Conservation (phyloP, 2,797 vertebrate species). For the Paedocypris micromegethes region DNA sequence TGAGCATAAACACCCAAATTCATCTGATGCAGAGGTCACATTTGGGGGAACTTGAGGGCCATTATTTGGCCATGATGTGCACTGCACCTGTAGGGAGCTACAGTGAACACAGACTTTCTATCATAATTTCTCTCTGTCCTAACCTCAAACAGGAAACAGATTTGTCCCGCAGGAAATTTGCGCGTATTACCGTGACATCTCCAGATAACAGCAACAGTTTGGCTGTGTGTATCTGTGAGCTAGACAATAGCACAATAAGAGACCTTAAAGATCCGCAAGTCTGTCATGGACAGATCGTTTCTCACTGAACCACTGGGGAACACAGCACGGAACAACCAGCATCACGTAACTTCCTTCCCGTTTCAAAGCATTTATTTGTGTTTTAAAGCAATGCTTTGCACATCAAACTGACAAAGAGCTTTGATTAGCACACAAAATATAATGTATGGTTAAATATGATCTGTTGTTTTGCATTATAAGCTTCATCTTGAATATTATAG, state of each 20-base stretch:
- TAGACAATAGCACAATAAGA: conserved; percentile 25
- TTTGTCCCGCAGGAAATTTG: conserved; percentile 56
- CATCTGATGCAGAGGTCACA: conserved; percentile 63
- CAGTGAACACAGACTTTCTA: conserved; percentile 33
- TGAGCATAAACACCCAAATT: conserved; percentile 55
- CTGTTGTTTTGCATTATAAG: no score
- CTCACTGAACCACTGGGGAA: conserved; percentile 21
- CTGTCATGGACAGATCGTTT: conserved; percentile 33
- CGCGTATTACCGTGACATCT: conserved; percentile 42
- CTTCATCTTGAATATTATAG: no score
- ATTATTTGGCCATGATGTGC: conserved; percentile 68
- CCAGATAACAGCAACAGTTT: conserved; percentile 53
- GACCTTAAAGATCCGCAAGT: conserved; percentile 34
- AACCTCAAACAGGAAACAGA: conserved; percentile 57
- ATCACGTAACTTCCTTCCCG: no score
- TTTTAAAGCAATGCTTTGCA: no score
- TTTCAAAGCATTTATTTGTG: no score
- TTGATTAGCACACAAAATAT: no score
- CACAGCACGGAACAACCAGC: conserved; percentile 18
- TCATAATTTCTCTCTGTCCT: conserved; percentile 18
- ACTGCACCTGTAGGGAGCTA: conserved; percentile 58
- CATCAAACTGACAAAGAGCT: no score
- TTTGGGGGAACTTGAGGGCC: conserved; percentile 53
- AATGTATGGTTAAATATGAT: no score
- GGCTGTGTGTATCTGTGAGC: conserved; percentile 30